phyloP scores from a whole-genome alignment of 2,888 invertebrate species.

The Desoria tigrina region DNA sequence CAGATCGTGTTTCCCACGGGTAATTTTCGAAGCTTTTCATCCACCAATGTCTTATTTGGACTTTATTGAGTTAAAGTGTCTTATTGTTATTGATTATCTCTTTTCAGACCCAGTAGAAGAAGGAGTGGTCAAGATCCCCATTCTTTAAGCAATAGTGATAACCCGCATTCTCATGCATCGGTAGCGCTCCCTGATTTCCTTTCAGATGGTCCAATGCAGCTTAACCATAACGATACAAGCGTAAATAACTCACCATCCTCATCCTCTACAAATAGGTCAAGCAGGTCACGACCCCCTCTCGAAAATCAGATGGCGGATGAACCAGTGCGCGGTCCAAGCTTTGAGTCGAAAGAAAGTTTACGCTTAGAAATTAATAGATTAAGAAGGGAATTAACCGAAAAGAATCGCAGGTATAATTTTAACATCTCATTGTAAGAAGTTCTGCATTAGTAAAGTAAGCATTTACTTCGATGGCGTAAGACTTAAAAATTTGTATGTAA shows the following conservation, averaged over 20 bases:
- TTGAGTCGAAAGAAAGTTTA: conserved; percentile 37
- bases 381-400: conserved; percentile 43
- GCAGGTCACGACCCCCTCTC: conserved; percentile 13
- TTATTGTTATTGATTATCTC: background rate
- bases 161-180: conserved; percentile 17
- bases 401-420: conserved; percentile 43
- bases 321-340: conserved; percentile 32
- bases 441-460: no score
- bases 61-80: background rate
- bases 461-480: background rate
- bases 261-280: conserved; percentile 17
- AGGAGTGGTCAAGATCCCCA: conserved; percentile 1
- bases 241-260: conserved; percentile 15
- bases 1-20: background rate
- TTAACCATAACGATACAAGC: conserved; percentile 22
- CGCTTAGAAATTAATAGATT: conserved; percentile 43
- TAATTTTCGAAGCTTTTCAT: background rate
- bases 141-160: background rate
- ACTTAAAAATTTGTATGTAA: conserved; percentile 22
- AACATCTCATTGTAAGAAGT: no score
- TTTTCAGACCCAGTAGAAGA: background rate
- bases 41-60: background rate
- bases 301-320: conserved; percentile 27
- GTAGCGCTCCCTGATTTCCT: conserved; percentile 67
- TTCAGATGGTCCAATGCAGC: conserved; percentile 67